Evolutionary conservation across 2,113 vertebrate species (phyloP).

Genomic region (Albula glossodonta): DNA sequence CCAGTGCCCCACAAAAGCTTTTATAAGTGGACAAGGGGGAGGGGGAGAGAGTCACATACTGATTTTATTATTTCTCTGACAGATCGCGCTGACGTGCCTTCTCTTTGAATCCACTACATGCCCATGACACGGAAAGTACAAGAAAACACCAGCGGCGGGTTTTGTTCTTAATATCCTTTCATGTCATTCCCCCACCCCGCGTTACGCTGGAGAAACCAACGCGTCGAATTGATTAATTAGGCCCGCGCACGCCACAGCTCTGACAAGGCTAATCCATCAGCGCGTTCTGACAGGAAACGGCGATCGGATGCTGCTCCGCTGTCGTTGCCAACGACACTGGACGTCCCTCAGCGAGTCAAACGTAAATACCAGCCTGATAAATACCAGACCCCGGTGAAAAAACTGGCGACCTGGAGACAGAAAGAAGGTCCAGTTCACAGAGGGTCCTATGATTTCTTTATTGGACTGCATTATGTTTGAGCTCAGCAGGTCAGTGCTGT

Average conservation of each 20-base stretch:
- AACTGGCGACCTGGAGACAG: not conserved
- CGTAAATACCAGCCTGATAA: too few species aligned
- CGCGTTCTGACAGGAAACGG: not conserved
- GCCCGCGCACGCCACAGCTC: not conserved
- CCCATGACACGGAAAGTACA: not conserved
- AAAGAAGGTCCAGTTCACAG: not conserved
- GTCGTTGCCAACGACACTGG: not conserved
- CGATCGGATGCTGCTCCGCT: not conserved
- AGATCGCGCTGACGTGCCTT: constrained; percentile 1
- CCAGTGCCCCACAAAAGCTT: not conserved
- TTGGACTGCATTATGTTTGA: too few species aligned
- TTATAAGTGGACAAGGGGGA: not conserved
- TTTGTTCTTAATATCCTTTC: not conserved
- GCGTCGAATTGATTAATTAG: not conserved
- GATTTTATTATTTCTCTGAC: not conserved
- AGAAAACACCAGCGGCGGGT: not conserved
- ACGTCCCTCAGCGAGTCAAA: not conserved
- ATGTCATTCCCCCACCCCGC: not conserved
- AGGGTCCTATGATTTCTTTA: too few species aligned
- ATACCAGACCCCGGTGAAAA: not conserved
- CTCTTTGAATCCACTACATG: not conserved
- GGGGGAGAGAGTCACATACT: not conserved
- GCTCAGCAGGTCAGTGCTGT: too few species aligned
- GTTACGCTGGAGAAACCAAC: not conserved
- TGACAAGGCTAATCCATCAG: not conserved